Base-by-base conservation (phyloP, 2,113 vertebrate genomes). In the Ovis canadensis region DNA sequence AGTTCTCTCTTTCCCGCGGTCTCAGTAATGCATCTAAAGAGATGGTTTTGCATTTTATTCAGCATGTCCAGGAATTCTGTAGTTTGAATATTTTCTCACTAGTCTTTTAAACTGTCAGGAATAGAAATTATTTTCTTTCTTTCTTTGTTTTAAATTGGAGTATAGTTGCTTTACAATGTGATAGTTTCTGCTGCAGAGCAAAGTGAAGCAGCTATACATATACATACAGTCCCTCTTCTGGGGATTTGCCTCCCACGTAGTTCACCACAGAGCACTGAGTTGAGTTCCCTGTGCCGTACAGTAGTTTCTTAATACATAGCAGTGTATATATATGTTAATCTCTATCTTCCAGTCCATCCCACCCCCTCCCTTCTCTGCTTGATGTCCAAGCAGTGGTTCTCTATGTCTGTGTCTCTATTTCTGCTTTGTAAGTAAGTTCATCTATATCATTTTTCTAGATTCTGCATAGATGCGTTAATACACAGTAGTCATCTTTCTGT, bases 41-140 rank as follows among this genome's bases (percentile, higher is more conserved):
- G n/a, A 94, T 12, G 21, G 33, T 40, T 91, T 62, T 59, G 10
- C 9, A 21, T 60, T 71, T 90, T 77, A 36, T 57, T 84, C 21
- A 88, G 36, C 33, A 71, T n/a, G 62, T 57, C 21, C 45, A 74
- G 57, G 9, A 15, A 17, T 54, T 60, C 45, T 84, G 25, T 57
- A 40, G 36, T 64, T 91, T 23, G 50, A 54, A n/a, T 52, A 67
- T 33, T 83, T 95, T 90, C 80, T 87, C 60, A 57, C 77, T 60
- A 77, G 16, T 57, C 27, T 94, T 78, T 57, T 15, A 60, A 57
- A 19, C 29, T 74, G 80, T 59, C 55, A 93, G 52, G 36, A 85
- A 52, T 12, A 64, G 85, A 12, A 29, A 7, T 31, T 21, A 13
- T 84, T 55, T 91, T 77, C 81, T 80, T 40, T 23, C n/a, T 71